These are phyloP conservation scores for Syrista parreyssii DNA, from an alignment of 2,888 invertebrate species.

Conservation along the genomic window DNA sequence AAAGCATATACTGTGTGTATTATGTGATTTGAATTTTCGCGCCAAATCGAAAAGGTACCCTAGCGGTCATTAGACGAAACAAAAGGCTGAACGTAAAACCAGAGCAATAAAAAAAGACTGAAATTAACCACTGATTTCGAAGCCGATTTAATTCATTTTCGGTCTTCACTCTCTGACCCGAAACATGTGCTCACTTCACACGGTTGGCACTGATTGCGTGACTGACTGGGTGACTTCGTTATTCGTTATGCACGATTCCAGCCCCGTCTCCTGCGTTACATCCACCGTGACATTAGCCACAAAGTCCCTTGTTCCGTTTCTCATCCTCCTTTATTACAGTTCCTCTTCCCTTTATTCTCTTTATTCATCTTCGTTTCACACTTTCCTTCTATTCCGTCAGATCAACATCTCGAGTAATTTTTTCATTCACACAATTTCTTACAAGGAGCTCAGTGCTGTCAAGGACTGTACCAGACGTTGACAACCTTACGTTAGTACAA, in stretches of 20 bases:
- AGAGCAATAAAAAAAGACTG: constrained; percentile 32
- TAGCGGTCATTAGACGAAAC: neutral
- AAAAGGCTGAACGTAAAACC: neutral
- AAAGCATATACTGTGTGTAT: neutral
- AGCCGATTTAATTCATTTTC: constrained; percentile 49
- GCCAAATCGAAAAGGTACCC: neutral
- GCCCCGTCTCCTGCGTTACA: neutral
- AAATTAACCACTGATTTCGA: constrained; percentile 32
- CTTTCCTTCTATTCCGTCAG: neutral
- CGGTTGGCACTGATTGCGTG: constrained; percentile 62
- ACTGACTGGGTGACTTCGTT: constrained; percentile 46
- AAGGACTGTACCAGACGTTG: too few relatives aligned
- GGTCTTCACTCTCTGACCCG: constrained; percentile 41
- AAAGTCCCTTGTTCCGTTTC: neutral
- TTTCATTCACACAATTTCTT: too few relatives aligned
- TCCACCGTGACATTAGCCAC: constrained; percentile 11
- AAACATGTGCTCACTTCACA: constrained; percentile 58
- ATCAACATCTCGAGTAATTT: neutral
- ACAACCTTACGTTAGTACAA: too few relatives aligned
- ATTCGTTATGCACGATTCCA: constrained; percentile 32
- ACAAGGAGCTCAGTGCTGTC: too few relatives aligned
- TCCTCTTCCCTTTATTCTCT: neutral
- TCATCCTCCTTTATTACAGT: neutral
- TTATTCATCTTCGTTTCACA: neutral
- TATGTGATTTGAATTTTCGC: neutral